A percentile compares a stretch with the other conserved stretches of the same genome.
Evolutionary conservation across 2,113 vertebrate species (phyloP).

Genomic region (Lasiurus cinereus): DNA sequence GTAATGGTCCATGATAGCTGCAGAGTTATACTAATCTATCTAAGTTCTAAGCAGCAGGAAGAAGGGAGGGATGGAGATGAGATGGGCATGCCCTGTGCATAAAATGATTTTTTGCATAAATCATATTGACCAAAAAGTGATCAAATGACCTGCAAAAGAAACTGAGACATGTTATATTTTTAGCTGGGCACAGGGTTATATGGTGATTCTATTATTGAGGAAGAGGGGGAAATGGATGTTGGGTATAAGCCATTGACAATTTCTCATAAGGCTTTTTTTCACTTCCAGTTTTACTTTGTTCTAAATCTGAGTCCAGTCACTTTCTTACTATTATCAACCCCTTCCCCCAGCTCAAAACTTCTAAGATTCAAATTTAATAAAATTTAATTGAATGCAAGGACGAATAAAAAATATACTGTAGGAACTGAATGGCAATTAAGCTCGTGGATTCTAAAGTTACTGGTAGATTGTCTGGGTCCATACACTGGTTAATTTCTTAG

Average conservation of each 20-base stretch:
- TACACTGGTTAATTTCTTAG: neutral
- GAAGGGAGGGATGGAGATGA: neutral
- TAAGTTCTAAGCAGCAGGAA: neutral
- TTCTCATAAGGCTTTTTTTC: constrained; percentile 3
- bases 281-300: neutral
- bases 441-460: neutral
- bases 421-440: neutral
- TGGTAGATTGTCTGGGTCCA: neutral
- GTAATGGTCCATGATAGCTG: neutral
- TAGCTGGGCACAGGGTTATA: neutral
- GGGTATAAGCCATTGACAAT: neutral
- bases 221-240: neutral
- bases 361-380: neutral
- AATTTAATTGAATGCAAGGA: neutral
- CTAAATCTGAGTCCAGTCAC: neutral
- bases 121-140: neutral
- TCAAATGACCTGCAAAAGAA: neutral
- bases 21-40: neutral
- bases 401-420: neutral
- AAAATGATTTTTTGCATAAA: neutral
- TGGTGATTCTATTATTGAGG: neutral
- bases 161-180: neutral
- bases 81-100: neutral
- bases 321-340: neutral
- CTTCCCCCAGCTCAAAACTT: neutral